A percentile compares a stretch with the other conserved stretches of the same genome.
These are phyloP conservation scores for Phymorhynchus buccinoides DNA, from an alignment of 1,140 invertebrate genomes.

Conservation along the genomic window DNA sequence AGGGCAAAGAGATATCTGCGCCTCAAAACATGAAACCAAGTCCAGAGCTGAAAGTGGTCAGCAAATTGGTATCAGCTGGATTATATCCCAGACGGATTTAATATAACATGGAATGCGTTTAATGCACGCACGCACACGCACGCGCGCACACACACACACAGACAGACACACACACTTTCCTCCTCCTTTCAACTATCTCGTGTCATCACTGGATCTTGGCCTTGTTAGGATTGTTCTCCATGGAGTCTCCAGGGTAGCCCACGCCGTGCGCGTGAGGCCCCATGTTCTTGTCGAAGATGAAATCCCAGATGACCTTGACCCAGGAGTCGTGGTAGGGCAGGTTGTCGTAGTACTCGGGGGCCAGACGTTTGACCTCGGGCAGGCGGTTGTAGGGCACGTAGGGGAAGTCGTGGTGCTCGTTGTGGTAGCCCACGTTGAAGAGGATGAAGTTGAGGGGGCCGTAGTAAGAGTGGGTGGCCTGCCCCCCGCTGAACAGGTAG, in stretches of 20 bases:
- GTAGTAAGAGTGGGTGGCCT: slow-evolving; percentile 98
- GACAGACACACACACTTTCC: not conserved
- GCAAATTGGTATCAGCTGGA: not conserved
- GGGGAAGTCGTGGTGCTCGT: slow-evolving; percentile 74
- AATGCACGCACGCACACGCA: no score
- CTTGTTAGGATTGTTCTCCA: slow-evolving; percentile 35
- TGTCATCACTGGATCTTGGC: slow-evolving; percentile 30
- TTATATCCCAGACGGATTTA: not conserved
- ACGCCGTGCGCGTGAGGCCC: slow-evolving; percentile 68
- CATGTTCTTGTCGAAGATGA: slow-evolving; percentile 67
- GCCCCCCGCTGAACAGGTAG: slow-evolving; percentile 97
- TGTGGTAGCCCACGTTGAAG: slow-evolving; percentile 92
- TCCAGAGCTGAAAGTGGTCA: not conserved
- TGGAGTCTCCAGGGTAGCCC: slow-evolving; percentile 48
- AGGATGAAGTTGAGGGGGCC: slow-evolving; percentile 96
- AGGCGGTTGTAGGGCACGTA: slow-evolving; percentile 69
- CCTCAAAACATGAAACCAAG: no score
- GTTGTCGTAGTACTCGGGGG: slow-evolving; percentile 94
- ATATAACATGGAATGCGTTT: no score
- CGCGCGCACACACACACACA: no score
- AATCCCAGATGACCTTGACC: slow-evolving; percentile 78
- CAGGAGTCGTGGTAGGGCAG: slow-evolving; percentile 95
- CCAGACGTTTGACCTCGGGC: slow-evolving; percentile 82
- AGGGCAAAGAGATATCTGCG: no score
- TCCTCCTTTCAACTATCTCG: not conserved